Percentiles rank a stretch among this genome's conserved stretches.
Evolutionary conservation across 2,797 vertebrate genomes (phyloP).

Genomic region (Acrossocheilus fasciatus): DNA sequence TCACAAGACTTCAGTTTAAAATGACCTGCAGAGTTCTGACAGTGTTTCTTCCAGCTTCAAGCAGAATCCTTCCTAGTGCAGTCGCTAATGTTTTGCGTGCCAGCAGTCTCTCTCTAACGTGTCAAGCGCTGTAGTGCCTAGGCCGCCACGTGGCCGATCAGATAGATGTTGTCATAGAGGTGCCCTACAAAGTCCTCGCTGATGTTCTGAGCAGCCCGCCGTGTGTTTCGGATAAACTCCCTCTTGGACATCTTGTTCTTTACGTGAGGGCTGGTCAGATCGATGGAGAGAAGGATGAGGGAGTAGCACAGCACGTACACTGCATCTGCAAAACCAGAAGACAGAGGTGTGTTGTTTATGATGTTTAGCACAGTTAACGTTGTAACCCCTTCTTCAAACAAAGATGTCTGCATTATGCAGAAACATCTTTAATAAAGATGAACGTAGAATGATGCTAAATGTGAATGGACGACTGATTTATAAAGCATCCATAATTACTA

Average conservation of each 20-base stretch:
- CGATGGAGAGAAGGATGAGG: conserved; percentile 97
- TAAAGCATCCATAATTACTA: not conserved
- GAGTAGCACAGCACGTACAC: conserved; percentile 99
- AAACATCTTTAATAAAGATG: not conserved
- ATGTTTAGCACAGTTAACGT: not conserved
- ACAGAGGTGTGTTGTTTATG: conserved; percentile 13
- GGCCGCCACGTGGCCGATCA: conserved; percentile 97
- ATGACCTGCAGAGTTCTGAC: conserved; percentile 72
- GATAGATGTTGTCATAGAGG: conserved; percentile 99
- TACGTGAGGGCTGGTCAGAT: conserved; percentile 96
- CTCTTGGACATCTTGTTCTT: conserved; percentile 99
- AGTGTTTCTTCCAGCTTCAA: conserved; percentile 60
- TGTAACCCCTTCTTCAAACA: not conserved
- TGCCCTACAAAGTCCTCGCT: conserved; percentile 99
- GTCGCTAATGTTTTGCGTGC: conserved; percentile 53
- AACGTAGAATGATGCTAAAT: not conserved
- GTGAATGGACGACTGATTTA: not conserved
- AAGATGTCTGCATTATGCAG: not conserved
- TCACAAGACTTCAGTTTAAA: conserved; percentile 67
- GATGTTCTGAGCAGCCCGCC: conserved; percentile 95
- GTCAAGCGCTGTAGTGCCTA: conserved; percentile 70
- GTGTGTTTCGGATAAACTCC: conserved; percentile 98
- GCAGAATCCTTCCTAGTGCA: conserved; percentile 32
- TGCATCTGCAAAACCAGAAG: conserved; percentile 82
- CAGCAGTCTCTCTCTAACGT: conserved; percentile 52